Percentiles rank a stretch among this genome's conserved stretches.
Conservation (phyloP, 64 coral and sea anemone genomes). For the Pocillopora damicornis region DNA sequence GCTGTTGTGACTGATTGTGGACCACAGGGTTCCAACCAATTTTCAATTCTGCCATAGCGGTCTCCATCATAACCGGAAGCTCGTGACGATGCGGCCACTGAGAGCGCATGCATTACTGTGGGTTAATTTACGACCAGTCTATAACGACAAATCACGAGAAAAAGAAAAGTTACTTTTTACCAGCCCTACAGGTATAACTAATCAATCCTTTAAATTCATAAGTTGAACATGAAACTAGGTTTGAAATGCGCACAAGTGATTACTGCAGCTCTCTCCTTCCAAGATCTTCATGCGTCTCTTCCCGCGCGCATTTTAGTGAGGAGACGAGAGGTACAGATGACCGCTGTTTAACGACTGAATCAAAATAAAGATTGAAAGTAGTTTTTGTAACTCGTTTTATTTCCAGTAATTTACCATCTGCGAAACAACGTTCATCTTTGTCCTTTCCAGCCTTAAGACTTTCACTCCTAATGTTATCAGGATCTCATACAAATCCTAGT, state of each 20-base stretch:
- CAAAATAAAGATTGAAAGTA: no score
- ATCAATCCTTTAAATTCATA: neutral
- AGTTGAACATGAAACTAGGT: neutral
- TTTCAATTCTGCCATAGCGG: neutral
- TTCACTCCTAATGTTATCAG: no score
- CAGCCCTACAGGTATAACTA: neutral
- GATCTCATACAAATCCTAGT: no score
- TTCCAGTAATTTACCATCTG: no score
- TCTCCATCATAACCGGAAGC: neutral
- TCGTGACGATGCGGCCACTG: neutral
- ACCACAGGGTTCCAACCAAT: neutral
- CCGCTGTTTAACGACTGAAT: no score
- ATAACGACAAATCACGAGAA: neutral
- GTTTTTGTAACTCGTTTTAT: no score
- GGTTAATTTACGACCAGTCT: conserved; percentile 10
- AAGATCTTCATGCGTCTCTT: no score
- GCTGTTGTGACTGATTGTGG: neutral
- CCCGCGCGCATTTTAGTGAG: no score
- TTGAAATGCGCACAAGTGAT: neutral
- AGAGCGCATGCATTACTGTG: conserved; percentile 16
- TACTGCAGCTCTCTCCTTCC: neutral
- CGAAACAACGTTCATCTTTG: no score
- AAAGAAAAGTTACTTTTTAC: neutral
- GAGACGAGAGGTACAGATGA: no score
- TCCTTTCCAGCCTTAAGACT: no score